Conservation (phyloP, 2,113 vertebrate genomes). For the Odontophorus gujanensis region DNA sequence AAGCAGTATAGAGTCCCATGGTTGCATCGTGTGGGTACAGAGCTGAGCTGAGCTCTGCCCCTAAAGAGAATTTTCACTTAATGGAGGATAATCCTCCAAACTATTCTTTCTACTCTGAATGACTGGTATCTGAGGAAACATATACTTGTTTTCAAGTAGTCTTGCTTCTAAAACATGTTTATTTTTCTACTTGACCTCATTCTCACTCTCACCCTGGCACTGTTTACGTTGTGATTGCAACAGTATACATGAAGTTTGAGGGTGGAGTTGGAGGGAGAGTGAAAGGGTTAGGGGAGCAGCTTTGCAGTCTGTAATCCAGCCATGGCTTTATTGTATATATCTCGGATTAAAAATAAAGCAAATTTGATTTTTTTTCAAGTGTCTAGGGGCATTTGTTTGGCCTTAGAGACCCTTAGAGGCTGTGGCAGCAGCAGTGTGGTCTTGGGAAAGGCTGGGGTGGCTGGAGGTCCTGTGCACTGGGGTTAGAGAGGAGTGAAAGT, state of each 20-base stretch:
- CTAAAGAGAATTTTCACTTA: neutral
- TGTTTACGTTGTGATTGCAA: neutral
- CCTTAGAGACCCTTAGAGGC: neutral
- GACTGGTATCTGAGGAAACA: neutral
- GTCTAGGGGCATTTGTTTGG: neutral
- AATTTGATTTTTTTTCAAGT: neutral
- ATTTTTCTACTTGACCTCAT: neutral
- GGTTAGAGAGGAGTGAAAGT: neutral
- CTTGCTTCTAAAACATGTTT: neutral
- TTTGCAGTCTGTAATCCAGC: neutral
- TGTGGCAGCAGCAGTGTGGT: neutral
- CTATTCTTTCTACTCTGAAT: neutral
- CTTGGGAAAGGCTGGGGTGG: neutral
- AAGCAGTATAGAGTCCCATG: neutral
- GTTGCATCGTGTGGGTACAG: neutral
- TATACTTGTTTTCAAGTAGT: neutral
- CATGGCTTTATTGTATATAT: neutral
- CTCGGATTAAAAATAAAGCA: conserved; percentile 24
- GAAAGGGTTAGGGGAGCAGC: neutral
- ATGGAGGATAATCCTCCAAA: neutral
- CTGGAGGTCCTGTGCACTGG: neutral
- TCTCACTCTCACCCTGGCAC: neutral
- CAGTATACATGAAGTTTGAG: neutral
- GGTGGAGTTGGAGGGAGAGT: neutral
- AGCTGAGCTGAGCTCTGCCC: neutral